Evolutionary conservation across 2,797 vertebrate genomes (phyloP), one percentile per base, ranked within the genome.

Genomic region (Apogon talboti): DNA sequence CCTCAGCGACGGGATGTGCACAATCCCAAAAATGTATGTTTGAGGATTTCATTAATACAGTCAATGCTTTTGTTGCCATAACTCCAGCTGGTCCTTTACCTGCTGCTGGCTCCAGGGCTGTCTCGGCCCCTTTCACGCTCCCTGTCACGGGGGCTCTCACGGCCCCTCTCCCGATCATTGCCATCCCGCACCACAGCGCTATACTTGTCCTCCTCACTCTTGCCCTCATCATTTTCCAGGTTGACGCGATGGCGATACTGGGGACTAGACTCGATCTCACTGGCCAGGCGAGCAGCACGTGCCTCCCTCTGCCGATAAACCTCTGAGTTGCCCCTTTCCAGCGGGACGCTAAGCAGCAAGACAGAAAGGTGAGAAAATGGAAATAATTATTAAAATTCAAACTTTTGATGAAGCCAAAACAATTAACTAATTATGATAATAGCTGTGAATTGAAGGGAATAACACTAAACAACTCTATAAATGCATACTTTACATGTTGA

Each of bases 211-310:
- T 98, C 96, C 65, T 98, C 96, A 0, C 90, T 95, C 76, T 94
- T 94, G 14, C 95, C 95, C 2, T 97, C 96, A 0, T 97, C 96
- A 0, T 97, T 98, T 86, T 98, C 96, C 82, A 98, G 92, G 24
- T 87, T 86, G 0, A 92, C 95, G 0, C 96, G 93, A 38, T 94
- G 90, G 58, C 96, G 93, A 82, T 97, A 96, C 83, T 97, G 96
- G 0, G 95, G 93, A 47, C 95, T 98, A 0, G 96, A 94, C 68
- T 98, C 96, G 10, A 98, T 98, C 87, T 98, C 96, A 19, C 89
- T 94, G 59, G 96, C 96, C 65, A 98, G 80, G 10, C 95, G 94
- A 8, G 95, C 88, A 0, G 96, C 96, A 0, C 96, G 94, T 0
- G 95, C 95, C 80, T 97, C 96, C 62, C 96, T 87, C 82, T 96